Evolutionary conservation across 2,113 vertebrate genomes (phyloP).

Genomic region (Aleadryas rufinucha): DNA sequence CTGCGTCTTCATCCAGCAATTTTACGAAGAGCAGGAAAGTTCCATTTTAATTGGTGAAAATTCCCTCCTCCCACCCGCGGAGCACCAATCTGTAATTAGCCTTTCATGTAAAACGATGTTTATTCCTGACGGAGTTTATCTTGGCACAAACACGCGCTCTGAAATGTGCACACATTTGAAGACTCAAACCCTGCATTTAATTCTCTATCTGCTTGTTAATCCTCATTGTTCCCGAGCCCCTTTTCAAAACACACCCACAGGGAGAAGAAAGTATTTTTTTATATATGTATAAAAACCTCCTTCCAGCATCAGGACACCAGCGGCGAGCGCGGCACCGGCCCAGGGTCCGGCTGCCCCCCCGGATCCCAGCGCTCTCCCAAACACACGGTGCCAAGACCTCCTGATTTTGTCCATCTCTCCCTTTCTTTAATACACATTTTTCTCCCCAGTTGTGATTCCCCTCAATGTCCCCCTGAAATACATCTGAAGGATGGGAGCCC

Average conservation of each 20-base stretch:
- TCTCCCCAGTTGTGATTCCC: not conserved
- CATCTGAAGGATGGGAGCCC: not conserved
- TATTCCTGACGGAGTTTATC: slow-evolving; percentile 61
- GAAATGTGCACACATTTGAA: slow-evolving; percentile 54
- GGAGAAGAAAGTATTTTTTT: slow-evolving; percentile 27
- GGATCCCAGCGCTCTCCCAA: rapidly evolving
- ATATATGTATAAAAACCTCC: not conserved
- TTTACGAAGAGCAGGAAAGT: not conserved
- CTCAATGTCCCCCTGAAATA: rapidly evolving
- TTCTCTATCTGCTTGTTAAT: slow-evolving; percentile 52
- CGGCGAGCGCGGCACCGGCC: rapidly evolving
- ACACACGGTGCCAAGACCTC: not conserved
- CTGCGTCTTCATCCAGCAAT: not conserved
- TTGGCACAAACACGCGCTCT: slow-evolving; percentile 30
- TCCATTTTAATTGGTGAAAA: slow-evolving; percentile 55
- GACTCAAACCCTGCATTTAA: slow-evolving; percentile 43
- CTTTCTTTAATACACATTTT: not conserved
- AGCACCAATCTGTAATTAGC: slow-evolving; percentile 56
- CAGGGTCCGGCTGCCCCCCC: not conserved
- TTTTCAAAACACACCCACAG: slow-evolving; percentile 52
- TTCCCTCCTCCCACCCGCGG: slow-evolving; percentile 27
- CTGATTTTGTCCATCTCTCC: not conserved
- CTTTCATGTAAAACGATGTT: slow-evolving; percentile 63
- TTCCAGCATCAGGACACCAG: not conserved
- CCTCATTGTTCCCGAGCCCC: slow-evolving; percentile 52